Conservation (phyloP, 2,888 invertebrate species). For the Girardia tigrina region DNA sequence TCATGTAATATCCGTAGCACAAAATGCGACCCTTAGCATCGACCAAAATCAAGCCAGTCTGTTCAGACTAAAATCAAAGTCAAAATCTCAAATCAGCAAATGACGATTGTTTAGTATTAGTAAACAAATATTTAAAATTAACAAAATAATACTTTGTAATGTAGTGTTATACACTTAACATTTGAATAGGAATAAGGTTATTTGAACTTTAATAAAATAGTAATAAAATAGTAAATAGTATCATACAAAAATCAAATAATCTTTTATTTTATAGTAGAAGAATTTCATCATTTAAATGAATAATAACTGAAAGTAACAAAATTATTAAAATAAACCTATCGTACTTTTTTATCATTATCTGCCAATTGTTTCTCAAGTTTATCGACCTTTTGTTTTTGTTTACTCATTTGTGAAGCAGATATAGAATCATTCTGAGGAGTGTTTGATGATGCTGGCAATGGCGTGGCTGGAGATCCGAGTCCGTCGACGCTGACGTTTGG, state of each 20-base stretch:
- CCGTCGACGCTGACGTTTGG: background rate
- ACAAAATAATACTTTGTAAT: no score
- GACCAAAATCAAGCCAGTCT: no score
- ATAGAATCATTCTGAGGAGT: background rate
- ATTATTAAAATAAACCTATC: background rate
- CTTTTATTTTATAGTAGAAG: background rate
- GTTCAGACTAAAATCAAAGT: no score
- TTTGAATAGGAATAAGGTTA: no score
- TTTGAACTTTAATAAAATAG: background rate
- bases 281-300: background rate
- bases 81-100: no score
- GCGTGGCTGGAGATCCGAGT: background rate
- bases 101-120: no score
- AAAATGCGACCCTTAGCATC: no score
- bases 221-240: background rate
- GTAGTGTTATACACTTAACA: no score
- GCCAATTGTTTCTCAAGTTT: constrained; percentile 33
- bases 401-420: constrained; percentile 12
- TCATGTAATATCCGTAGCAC: no score
- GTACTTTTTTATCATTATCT: constrained; percentile 36
- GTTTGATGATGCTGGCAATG: background rate
- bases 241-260: background rate
- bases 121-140: no score
- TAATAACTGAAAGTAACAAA: background rate
- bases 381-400: constrained; percentile 32